phyloP scores from a whole-genome alignment of 1,140 invertebrate genomes.

The Lineus longissimus region DNA sequence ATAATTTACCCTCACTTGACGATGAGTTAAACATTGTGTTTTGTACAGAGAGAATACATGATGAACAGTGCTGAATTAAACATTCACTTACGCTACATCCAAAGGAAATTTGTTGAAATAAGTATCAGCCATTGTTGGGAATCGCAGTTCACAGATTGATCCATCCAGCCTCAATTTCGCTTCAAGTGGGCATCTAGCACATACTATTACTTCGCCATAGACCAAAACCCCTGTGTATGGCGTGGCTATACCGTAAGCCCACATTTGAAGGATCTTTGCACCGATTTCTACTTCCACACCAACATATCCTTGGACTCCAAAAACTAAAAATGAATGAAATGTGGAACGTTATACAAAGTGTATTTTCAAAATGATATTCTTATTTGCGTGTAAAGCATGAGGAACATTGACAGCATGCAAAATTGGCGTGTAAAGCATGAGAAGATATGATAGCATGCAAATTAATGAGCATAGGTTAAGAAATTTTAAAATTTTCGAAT shows the following conservation, averaged over 20 bases:
- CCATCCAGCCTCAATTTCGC: conserved; percentile 27
- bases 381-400: no score
- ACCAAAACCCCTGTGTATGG: conserved; percentile 19
- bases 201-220: conserved; percentile 15
- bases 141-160: conserved; percentile 23
- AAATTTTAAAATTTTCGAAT: no score
- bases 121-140: conserved; percentile 30
- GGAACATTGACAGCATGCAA: no score
- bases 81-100: conserved; percentile 27
- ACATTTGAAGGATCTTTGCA: conserved; percentile 26
- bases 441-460: no score
- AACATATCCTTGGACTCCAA: conserved; percentile 28
- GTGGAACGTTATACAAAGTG: conserved; percentile 25
- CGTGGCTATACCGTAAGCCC: conserved; percentile 12
- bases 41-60: no score
- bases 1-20: no score
- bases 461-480: no score
- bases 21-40: not conserved
- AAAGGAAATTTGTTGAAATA: conserved; percentile 32
- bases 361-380: not conserved
- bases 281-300: conserved; percentile 25
- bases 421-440: no score
- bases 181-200: conserved; percentile 16
- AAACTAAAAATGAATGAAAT: conserved; percentile 17
- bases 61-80: no score